Conservation (phyloP, 2,113 vertebrate genomes). For the Semnopithecus entellus region DNA sequence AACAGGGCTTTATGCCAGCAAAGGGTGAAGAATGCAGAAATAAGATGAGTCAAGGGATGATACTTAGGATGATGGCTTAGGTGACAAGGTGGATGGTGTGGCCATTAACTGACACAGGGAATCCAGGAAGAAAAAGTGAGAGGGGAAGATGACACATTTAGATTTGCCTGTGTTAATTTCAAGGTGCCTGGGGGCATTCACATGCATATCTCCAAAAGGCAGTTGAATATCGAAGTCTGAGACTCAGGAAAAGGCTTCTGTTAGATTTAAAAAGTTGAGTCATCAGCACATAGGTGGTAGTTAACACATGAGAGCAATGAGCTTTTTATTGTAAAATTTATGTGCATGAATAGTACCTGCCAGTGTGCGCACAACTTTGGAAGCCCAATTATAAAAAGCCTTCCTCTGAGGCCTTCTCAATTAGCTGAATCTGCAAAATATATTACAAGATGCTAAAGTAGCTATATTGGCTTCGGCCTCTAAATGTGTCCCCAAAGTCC, state of each 20-base stretch:
- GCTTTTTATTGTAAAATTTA: conserved; percentile 22
- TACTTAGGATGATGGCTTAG: neutral
- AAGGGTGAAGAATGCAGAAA: neutral
- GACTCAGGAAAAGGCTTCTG: neutral
- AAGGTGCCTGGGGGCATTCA: neutral
- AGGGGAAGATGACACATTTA: neutral
- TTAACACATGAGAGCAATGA: neutral
- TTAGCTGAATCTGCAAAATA: conserved; percentile 44
- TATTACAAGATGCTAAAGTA: neutral
- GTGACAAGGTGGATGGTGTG: neutral
- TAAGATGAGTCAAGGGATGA: neutral
- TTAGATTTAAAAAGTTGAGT: neutral
- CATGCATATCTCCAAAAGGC: neutral
- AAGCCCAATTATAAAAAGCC: conserved; percentile 8
- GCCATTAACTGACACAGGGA: neutral
- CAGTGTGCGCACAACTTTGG: neutral
- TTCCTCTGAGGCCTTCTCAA: neutral
- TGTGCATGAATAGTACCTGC: conserved; percentile 43
- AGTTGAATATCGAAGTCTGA: neutral
- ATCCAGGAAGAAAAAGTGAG: neutral
- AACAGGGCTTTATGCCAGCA: neutral
- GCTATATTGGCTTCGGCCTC: neutral
- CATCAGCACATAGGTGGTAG: neutral
- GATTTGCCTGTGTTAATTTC: conserved; percentile 27
- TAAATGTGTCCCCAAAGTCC: neutral